phyloP scores from a whole-genome alignment of 2,888 invertebrate genomes.

The Galerucella nymphaeae region DNA sequence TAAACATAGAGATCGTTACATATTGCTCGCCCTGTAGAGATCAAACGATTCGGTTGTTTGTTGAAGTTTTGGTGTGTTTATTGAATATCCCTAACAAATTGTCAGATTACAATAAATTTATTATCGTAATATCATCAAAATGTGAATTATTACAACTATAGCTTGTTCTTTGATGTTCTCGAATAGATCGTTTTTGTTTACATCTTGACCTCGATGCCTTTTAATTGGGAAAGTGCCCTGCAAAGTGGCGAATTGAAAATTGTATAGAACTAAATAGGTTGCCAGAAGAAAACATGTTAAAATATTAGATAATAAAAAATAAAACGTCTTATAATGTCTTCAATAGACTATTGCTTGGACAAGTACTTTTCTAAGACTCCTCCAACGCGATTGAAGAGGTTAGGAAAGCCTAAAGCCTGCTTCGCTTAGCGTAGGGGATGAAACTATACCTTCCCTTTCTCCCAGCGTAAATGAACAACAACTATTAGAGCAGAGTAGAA shows the following conservation, averaged over 20 bases:
- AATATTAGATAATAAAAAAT: background rate
- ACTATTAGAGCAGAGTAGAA: too few relatives aligned
- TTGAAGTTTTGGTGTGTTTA: conserved; percentile 21
- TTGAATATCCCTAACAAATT: conserved; percentile 28
- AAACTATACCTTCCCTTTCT: too few relatives aligned
- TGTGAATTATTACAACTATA: conserved; percentile 23
- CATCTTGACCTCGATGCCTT: conserved; percentile 2
- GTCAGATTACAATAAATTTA: conserved; percentile 23
- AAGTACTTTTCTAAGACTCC: too few relatives aligned
- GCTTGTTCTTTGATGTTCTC: conserved; percentile 27
- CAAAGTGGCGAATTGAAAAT: background rate
- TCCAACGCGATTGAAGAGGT: too few relatives aligned
- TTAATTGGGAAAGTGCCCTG: background rate
- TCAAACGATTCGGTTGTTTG: conserved; percentile 14
- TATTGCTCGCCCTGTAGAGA: conserved; percentile 16
- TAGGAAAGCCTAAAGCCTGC: too few relatives aligned
- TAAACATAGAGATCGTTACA: background rate
- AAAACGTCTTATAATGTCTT: background rate
- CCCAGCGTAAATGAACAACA: too few relatives aligned
- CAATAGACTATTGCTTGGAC: too few relatives aligned
- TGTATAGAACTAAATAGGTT: background rate
- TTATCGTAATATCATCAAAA: conserved; percentile 26
- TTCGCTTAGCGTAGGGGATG: too few relatives aligned
- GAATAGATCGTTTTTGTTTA: conserved; percentile 3
- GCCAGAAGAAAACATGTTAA: background rate